Evolutionary conservation across 2,797 vertebrate genomes (phyloP).

Genomic region (Tamandua tetradactyla): DNA sequence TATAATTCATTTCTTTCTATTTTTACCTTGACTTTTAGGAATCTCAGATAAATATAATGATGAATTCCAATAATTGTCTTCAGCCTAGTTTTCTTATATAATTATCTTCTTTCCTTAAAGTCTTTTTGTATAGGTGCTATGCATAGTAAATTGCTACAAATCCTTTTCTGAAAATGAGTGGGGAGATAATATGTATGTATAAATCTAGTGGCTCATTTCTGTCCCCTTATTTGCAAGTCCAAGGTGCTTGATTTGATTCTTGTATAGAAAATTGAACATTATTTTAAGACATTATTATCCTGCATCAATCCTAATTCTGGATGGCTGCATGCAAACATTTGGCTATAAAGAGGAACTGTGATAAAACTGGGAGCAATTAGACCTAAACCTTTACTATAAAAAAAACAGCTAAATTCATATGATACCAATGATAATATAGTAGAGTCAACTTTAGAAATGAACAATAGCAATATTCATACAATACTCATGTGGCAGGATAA

Average conservation of each 20-base stretch:
- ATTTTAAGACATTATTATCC: not conserved
- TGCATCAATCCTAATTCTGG: not conserved
- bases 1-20: not conserved
- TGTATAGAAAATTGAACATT: not conserved
- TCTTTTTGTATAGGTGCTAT: not conserved
- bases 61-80: not conserved
- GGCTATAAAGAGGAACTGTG: not conserved
- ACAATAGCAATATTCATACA: not conserved
- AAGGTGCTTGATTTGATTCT: not conserved
- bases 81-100: not conserved
- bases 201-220: not conserved
- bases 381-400: not conserved
- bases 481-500: not conserved
- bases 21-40: slow-evolving; percentile 7
- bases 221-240: not conserved
- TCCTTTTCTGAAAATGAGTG: not conserved
- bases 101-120: slow-evolving; percentile 11
- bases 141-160: not conserved
- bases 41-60: not conserved
- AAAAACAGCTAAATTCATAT: not conserved
- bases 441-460: slow-evolving; percentile 8
- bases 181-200: not conserved
- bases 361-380: not conserved
- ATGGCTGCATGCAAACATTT: not conserved
- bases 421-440: not conserved